phyloP scores from a whole-genome alignment of 2,888 invertebrate species.

The Synergus japonicus region DNA sequence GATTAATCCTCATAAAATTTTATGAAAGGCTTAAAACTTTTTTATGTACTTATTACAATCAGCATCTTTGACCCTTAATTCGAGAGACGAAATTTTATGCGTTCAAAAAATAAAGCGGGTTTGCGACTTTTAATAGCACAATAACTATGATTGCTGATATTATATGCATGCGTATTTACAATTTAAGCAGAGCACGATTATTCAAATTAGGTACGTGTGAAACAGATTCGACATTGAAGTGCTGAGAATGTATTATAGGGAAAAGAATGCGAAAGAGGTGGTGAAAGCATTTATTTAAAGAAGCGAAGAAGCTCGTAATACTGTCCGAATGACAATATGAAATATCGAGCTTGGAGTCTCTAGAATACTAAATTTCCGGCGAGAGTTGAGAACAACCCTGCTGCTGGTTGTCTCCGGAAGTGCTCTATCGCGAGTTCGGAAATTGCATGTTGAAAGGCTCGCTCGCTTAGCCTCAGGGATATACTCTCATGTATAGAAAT shows the following conservation, averaged over 20 bases:
- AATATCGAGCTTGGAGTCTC: constrained; percentile 31
- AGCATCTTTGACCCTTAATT: background rate
- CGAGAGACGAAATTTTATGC: background rate
- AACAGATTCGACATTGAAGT: no score
- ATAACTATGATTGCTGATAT: background rate
- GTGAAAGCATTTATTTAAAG: constrained; percentile 2
- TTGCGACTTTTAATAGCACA: background rate
- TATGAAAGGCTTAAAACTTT: background rate
- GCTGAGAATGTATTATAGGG: no score
- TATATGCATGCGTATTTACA: no score
- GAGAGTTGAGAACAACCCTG: constrained; percentile 16
- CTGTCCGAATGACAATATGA: constrained; percentile 34
- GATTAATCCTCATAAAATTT: background rate
- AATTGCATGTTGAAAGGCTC: constrained; percentile 34
- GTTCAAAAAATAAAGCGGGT: background rate
- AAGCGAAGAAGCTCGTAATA: constrained; percentile 7
- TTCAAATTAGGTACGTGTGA: no score
- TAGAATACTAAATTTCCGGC: constrained; percentile 35
- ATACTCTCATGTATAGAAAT: constrained; percentile 37
- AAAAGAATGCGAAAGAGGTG: no score
- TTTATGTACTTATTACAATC: background rate
- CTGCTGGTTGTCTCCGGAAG: constrained; percentile 24
- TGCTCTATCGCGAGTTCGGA: constrained; percentile 35
- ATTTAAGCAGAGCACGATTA: no score
- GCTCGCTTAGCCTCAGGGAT: constrained; percentile 33